These are phyloP conservation scores for Ictidomys tridecemlineatus DNA, from an alignment of 2,113 vertebrate genomes.

Conservation along the genomic window DNA sequence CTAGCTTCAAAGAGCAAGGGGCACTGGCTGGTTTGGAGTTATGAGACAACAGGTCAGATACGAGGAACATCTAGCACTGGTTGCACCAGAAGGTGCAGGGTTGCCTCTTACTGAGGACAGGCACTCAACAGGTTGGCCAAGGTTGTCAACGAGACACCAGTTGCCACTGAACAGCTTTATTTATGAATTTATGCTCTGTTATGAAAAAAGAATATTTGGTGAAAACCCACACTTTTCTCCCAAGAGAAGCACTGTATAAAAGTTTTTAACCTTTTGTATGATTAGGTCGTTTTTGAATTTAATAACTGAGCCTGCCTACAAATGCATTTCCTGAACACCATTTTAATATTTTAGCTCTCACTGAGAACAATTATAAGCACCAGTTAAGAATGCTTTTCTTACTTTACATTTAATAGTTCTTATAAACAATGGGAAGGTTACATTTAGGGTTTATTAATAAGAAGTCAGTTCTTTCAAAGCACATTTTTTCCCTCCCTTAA, in stretches of 20 bases:
- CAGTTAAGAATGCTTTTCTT: slow-evolving; percentile 5
- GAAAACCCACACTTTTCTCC: background rate
- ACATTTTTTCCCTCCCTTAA: background rate
- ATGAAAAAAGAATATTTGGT: background rate
- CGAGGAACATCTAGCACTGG: background rate
- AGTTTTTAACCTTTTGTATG: background rate
- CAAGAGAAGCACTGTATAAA: background rate
- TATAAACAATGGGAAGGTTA: background rate
- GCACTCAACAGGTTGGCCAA: background rate
- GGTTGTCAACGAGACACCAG: background rate
- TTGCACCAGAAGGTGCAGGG: background rate
- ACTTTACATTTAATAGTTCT: slow-evolving; percentile 27
- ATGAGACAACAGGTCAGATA: background rate
- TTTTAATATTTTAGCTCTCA: slow-evolving; percentile 13
- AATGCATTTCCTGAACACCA: slow-evolving; percentile 13
- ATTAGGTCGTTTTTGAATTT: background rate
- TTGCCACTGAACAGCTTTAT: background rate
- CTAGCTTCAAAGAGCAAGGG: background rate
- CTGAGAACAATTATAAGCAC: background rate
- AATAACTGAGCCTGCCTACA: background rate
- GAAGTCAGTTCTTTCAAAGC: background rate
- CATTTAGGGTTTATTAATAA: background rate
- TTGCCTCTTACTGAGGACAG: background rate
- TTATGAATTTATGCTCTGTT: background rate
- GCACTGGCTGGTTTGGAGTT: background rate